Evolutionary conservation across 2,888 invertebrate species (phyloP).

Genomic region (Tachina grossa): DNA sequence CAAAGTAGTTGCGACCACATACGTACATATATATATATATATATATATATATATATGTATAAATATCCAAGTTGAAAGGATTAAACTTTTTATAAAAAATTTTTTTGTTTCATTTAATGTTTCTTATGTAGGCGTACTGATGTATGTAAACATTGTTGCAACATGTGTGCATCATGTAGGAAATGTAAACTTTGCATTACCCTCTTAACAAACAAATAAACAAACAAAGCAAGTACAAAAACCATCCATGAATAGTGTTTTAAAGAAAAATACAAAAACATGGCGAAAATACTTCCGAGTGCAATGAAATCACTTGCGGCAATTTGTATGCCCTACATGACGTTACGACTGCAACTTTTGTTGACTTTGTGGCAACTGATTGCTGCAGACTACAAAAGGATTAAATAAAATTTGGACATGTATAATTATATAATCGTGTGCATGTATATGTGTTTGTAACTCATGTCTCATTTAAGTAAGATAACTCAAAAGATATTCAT

Average conservation of each 20-base stretch:
- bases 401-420: slow-evolving; percentile 26
- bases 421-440: background rate
- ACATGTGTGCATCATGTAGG: slow-evolving; percentile 45
- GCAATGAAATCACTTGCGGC: slow-evolving; percentile 76
- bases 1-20: slow-evolving; percentile 4
- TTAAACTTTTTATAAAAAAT: slow-evolving; percentile 47
- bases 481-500: slow-evolving; percentile 22
- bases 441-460: background rate
- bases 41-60: too few species aligned
- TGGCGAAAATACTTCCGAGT: slow-evolving; percentile 78
- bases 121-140: background rate
- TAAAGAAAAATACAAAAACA: slow-evolving; percentile 44
- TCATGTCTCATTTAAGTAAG: slow-evolving; percentile 21
- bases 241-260: slow-evolving; percentile 37
- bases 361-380: slow-evolving; percentile 48
- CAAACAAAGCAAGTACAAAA: slow-evolving; percentile 31
- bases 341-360: slow-evolving; percentile 32
- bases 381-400: slow-evolving; percentile 5
- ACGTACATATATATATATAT: background rate
- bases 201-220: slow-evolving; percentile 67
- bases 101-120: slow-evolving; percentile 30
- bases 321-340: slow-evolving; percentile 58
- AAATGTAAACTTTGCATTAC: slow-evolving; percentile 76
- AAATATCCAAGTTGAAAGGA: slow-evolving; percentile 24
- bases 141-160: background rate